Base-by-base conservation (phyloP, 2,113 vertebrate species). In the Poeciliopsis turrubarensis region DNA sequence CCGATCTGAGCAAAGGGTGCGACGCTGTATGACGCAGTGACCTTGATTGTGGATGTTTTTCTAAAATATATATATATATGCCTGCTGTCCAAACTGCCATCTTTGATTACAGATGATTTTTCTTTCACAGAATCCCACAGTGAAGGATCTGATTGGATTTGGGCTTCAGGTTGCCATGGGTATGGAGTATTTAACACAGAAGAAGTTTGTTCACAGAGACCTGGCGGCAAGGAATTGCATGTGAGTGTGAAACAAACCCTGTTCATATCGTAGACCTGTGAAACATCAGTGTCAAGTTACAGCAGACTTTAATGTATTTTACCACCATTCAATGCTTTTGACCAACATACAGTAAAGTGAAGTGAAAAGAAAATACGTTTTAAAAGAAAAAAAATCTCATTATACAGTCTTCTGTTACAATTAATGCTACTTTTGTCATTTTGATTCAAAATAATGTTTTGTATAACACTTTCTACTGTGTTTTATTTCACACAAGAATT, bases 181-280 rank as follows among this genome's bases (percentile, higher is more conserved):
- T 44, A 99, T 99, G 98, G 95, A 97, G 73, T 99, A 99, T 92
- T 91, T 99, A 88, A 95, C 97, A 9, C 94, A 95, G 73, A 97
- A 94, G 85, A 99, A 98, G 77, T 98, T 99, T 87, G 97, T 99
- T 65, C 98, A 99, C 87, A 92, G 97, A 87, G 97, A 99, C 85
- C 92, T 99, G 81, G 98, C 98, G 7, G 97, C 97, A 31, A 95
- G 97, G 61, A 99, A 99, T 92, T 99, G 98, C 96, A 99, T 99
- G 98, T 99, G 81, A 97, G 98, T 91, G 72, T 73, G 72, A 82
- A 65, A 69, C 54, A 75, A 27, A 26, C 32, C n/a, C 19, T 39
- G 34, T 66, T 64, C 69, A 61, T 62, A 25, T 54, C 3, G 3
- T 2, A 54, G 22, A 37, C 0, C 65, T 27, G n/a, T 66, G 65